phyloP scores from a whole-genome alignment of 2,797 vertebrate species.

The Lemur catta region DNA sequence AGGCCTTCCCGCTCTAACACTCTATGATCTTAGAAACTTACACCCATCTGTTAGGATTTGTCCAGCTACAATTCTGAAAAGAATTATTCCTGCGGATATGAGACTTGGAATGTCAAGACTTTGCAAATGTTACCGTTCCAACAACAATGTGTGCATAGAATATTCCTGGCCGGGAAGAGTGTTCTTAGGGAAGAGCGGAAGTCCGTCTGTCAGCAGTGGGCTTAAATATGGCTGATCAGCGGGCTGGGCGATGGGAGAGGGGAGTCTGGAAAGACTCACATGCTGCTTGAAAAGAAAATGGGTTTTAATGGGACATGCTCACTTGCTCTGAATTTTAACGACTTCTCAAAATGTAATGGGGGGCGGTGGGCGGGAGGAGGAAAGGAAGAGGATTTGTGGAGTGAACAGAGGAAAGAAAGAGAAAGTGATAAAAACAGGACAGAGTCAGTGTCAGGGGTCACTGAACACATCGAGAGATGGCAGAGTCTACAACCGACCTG shows the following conservation, averaged over 20 bases:
- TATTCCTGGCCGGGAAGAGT: not conserved
- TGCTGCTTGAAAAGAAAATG: constrained; percentile 63
- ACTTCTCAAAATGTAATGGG: not conserved
- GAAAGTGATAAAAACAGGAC: not conserved
- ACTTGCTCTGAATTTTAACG: constrained; percentile 51
- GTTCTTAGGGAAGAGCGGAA: not conserved
- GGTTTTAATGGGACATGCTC: constrained; percentile 35
- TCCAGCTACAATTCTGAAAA: constrained; percentile 17
- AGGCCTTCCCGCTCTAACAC: not conserved
- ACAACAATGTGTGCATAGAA: not conserved
- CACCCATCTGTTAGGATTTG: not conserved
- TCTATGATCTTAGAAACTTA: not conserved
- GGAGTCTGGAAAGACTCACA: constrained; percentile 43
- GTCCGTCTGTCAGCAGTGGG: constrained; percentile 33
- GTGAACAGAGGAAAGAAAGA: constrained; percentile 36
- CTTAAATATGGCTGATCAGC: not conserved
- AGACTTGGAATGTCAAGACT: constrained; percentile 32
- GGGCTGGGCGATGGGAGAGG: not conserved
- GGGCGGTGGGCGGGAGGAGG: not conserved
- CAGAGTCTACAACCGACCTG: rapidly evolving
- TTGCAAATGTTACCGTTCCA: constrained; percentile 19
- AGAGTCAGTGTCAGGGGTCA: not conserved
- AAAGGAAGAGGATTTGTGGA: constrained; percentile 23
- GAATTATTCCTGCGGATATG: not conserved
- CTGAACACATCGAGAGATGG: not conserved